These are phyloP conservation scores for Myotis planiceps DNA, from an alignment of 2,797 vertebrate genomes.

Conservation along the genomic window DNA sequence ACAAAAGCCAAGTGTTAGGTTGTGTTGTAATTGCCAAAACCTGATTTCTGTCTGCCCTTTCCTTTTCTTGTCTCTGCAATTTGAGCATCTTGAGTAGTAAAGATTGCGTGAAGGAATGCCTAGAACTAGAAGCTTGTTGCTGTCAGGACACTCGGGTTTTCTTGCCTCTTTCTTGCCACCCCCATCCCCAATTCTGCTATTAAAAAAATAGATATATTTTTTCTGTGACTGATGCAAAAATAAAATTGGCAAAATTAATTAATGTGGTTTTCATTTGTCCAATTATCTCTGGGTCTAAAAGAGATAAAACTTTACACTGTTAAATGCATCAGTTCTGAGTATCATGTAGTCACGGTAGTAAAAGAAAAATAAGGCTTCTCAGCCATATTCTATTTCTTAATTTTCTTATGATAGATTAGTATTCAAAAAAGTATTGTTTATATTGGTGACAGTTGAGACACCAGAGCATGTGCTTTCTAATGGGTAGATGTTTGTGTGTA, in stretches of 20 bases:
- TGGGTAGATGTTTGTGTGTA: neutral
- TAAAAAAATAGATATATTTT: neutral
- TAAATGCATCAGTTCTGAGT: neutral
- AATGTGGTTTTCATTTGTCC: neutral
- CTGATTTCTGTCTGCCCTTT: neutral
- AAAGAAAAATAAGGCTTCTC: neutral
- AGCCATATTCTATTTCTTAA: neutral
- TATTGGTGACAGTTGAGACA: neutral
- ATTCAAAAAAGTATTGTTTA: neutral
- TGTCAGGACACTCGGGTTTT: neutral
- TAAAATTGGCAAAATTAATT: neutral
- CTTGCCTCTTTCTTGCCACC: neutral
- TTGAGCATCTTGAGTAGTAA: neutral
- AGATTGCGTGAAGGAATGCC: neutral
- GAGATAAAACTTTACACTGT: neutral
- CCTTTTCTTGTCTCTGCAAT: neutral
- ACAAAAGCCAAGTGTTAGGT: neutral
- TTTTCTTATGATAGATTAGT: neutral
- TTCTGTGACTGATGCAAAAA: neutral
- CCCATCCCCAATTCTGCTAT: neutral
- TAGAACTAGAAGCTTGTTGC: neutral
- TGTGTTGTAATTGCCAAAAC: neutral
- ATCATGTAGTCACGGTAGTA: neutral
- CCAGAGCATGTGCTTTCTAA: neutral
- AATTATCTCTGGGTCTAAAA: neutral